phyloP scores from a whole-genome alignment of 2,113 vertebrate species.

The Gallinago paraguaiae region DNA sequence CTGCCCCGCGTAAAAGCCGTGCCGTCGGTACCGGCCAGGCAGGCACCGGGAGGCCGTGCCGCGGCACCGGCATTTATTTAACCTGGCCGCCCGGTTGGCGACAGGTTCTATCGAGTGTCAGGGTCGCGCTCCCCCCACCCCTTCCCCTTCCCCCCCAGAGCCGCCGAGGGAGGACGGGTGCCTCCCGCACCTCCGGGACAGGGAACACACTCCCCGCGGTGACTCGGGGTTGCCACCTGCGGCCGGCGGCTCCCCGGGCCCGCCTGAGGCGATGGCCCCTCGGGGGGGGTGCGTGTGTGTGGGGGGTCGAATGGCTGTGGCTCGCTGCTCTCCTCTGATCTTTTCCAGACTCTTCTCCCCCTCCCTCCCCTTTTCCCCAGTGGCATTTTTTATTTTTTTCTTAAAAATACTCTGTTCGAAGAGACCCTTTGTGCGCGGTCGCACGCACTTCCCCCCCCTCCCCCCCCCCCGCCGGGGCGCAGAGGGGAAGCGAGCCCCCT shows the following conservation, averaged over 20 bases:
- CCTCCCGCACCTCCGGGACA: background rate
- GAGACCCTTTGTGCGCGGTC: background rate
- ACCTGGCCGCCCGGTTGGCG: background rate
- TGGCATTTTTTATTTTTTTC: background rate
- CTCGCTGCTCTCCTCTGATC: background rate
- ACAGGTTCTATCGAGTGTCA: background rate
- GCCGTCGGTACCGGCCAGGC: background rate
- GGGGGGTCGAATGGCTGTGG: background rate
- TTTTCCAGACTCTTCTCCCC: constrained; percentile 31
- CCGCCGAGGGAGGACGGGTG: background rate
- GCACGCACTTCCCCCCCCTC: background rate
- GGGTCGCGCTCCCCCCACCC: background rate
- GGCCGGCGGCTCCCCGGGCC: background rate
- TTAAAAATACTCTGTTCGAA: background rate
- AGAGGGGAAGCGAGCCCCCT: background rate
- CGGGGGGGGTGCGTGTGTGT: no score
- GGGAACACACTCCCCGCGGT: background rate
- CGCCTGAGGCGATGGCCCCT: background rate
- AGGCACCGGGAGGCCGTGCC: background rate
- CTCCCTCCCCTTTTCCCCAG: background rate
- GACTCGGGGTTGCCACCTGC: background rate
- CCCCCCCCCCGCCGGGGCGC: background rate
- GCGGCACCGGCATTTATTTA: background rate
- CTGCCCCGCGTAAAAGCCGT: background rate
- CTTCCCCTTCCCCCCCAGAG: background rate